Conservation (phyloP, 2,113 vertebrate genomes). For the Halichoerus grypus region DNA sequence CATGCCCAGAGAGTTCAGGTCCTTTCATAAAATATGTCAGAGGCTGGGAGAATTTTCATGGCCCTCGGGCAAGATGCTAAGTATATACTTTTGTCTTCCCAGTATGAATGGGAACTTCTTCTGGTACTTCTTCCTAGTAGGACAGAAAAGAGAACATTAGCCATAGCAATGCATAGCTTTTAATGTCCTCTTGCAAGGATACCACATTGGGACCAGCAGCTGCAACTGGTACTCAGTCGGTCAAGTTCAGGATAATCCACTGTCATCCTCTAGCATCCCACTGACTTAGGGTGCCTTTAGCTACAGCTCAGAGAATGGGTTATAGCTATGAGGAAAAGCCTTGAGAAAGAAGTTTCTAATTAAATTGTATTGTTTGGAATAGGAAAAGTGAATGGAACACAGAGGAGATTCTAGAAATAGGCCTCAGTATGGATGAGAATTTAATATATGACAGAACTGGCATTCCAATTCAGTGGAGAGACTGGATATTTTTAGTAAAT, state of each 20-base stretch:
- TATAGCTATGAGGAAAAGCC: background rate
- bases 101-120: background rate
- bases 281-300: background rate
- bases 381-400: background rate
- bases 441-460: background rate
- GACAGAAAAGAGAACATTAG: background rate
- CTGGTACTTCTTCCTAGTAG: background rate
- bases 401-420: background rate
- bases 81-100: background rate
- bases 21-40: conserved; percentile 2
- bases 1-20: background rate
- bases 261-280: background rate
- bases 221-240: background rate
- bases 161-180: background rate
- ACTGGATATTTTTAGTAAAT: conserved; percentile 47
- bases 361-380: background rate
- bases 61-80: background rate
- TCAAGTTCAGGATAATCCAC: background rate
- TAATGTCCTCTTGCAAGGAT: background rate
- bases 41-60: background rate
- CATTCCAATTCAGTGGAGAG: background rate
- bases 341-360: background rate
- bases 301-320: background rate
- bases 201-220: too few relatives aligned
- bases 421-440: background rate